These are phyloP conservation scores for Pangasius djambal DNA, from an alignment of 2,797 vertebrate genomes.

Conservation along the genomic window DNA sequence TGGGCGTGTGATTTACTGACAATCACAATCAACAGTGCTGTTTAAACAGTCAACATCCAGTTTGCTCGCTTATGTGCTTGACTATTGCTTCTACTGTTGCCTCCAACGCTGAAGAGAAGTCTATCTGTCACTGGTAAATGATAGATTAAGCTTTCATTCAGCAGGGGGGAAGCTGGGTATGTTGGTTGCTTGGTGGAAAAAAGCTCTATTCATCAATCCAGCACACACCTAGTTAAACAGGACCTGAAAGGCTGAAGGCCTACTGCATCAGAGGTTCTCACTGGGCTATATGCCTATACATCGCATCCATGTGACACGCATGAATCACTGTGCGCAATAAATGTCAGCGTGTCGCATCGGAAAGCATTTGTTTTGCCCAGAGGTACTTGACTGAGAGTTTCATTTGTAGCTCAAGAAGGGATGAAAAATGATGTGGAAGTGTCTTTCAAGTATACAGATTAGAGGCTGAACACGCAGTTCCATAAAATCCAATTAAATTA, in stretches of 20 bases:
- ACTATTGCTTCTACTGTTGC: slow-evolving; percentile 69
- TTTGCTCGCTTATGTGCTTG: slow-evolving; percentile 61
- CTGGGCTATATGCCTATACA: slow-evolving; percentile 71
- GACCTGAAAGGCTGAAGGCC: slow-evolving; percentile 73
- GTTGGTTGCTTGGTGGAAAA: slow-evolving; percentile 79
- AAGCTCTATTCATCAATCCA: slow-evolving; percentile 78
- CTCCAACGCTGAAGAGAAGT: slow-evolving; percentile 79
- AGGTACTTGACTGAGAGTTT: slow-evolving; percentile 41
- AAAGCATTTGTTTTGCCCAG: slow-evolving; percentile 60
- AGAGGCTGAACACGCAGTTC: slow-evolving; percentile 24
- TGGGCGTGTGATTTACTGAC: slow-evolving; percentile 57
- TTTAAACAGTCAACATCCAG: slow-evolving; percentile 59
- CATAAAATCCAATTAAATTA: slow-evolving; percentile 41
- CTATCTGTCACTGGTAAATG: slow-evolving; percentile 82
- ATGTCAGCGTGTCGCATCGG: slow-evolving; percentile 74
- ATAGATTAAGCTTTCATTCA: slow-evolving; percentile 84
- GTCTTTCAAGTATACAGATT: slow-evolving; percentile 23
- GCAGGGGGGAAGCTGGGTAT: slow-evolving; percentile 69
- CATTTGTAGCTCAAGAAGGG: slow-evolving; percentile 36
- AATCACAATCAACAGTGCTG: slow-evolving; percentile 55
- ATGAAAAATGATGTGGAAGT: slow-evolving; percentile 37
- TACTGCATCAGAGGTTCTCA: slow-evolving; percentile 52
- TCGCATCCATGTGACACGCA: slow-evolving; percentile 72
- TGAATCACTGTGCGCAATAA: slow-evolving; percentile 75
- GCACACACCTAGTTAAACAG: slow-evolving; percentile 77